phyloP scores from a whole-genome alignment of 2,113 vertebrate genomes.

The Atractosteus spatula region DNA sequence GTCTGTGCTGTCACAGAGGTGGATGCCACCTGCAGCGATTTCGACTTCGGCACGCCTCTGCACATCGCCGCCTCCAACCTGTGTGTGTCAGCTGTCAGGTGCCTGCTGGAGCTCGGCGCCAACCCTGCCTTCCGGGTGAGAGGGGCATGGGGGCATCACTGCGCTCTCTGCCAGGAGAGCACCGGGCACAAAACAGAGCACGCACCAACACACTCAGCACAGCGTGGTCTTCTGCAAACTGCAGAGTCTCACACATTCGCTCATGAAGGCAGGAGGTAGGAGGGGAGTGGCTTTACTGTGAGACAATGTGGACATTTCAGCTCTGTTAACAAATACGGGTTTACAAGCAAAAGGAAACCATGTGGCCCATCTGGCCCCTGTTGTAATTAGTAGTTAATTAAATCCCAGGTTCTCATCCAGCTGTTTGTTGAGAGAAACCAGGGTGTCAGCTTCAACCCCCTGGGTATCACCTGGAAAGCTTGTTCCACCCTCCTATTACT shows the following conservation, averaged over 20 bases:
- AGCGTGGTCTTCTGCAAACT: too few species aligned
- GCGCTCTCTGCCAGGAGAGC: neutral
- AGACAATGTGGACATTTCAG: neutral
- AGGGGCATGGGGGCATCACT: neutral
- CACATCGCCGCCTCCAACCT: conserved; percentile 94
- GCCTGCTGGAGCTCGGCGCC: conserved; percentile 87
- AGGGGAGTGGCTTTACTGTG: neutral
- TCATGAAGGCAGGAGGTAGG: neutral
- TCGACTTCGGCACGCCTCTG: conserved; percentile 93
- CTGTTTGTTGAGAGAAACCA: too few species aligned
- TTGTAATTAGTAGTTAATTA: too few species aligned
- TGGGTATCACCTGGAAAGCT: too few species aligned
- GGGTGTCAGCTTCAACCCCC: too few species aligned
- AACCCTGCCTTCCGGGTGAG: conserved; percentile 94
- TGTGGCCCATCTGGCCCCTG: too few species aligned
- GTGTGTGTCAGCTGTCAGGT: conserved; percentile 82
- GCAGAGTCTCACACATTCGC: neutral
- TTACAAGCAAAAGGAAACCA: too few species aligned
- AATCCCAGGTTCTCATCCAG: too few species aligned
- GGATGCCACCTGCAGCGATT: conserved; percentile 95
- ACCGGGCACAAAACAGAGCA: neutral
- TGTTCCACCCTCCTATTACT: too few species aligned
- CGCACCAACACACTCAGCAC: neutral
- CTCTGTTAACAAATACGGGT: neutral
- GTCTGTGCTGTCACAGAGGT: conserved; percentile 70